These are phyloP conservation scores for Muntiacus muntjak DNA, from an alignment of 2,113 vertebrate genomes.

Conservation along the genomic window DNA sequence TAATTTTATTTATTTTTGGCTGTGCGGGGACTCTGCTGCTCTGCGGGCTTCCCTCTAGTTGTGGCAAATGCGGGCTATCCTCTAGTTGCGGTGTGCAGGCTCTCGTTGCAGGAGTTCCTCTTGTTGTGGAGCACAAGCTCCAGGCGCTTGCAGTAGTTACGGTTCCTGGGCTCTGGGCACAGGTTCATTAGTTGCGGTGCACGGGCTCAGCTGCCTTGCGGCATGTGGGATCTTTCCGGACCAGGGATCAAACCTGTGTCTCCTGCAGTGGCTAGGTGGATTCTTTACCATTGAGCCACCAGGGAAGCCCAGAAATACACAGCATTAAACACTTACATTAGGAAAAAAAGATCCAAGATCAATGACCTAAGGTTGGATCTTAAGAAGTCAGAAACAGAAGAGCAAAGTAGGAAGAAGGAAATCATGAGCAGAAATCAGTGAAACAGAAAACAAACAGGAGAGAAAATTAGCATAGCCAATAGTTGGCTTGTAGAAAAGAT, in stretches of 20 bases:
- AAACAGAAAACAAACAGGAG: not conserved
- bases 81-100: not conserved
- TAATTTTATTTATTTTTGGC: not conserved
- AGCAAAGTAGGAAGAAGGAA: not conserved
- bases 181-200: not conserved
- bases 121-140: not conserved
- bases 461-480: not conserved
- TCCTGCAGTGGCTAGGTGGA: not conserved
- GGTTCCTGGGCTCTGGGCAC: not conserved
- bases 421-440: not conserved
- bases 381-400: not conserved
- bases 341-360: not conserved
- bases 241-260: not conserved
- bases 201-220: not conserved
- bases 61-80: not conserved
- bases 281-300: not conserved
- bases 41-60: not conserved
- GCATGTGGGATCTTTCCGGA: not conserved
- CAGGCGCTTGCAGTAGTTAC: rapidly evolving
- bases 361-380: not conserved
- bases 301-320: not conserved
- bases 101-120: not conserved
- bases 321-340: not conserved
- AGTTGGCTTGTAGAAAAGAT: not conserved
- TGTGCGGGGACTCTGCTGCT: not conserved